Evolutionary conservation across 2,113 vertebrate genomes (phyloP).

Genomic region (Ia io): DNA sequence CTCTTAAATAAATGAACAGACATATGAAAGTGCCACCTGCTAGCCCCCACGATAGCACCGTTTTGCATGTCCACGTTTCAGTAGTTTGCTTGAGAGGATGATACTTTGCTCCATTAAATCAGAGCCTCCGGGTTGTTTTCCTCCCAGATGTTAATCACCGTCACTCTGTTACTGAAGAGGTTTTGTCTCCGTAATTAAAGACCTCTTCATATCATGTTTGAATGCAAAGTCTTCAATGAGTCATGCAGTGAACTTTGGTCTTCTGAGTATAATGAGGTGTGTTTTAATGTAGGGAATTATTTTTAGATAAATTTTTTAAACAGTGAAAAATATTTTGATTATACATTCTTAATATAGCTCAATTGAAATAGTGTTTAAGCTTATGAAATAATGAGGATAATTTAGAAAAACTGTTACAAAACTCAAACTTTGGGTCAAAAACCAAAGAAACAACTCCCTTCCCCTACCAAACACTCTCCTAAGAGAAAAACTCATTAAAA

Average conservation of each 20-base stretch:
- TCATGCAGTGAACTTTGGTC: background rate
- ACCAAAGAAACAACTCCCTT: background rate
- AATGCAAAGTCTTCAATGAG: constrained; percentile 2
- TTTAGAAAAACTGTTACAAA: background rate
- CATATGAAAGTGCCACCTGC: background rate
- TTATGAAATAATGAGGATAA: constrained; percentile 12
- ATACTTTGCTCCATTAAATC: background rate
- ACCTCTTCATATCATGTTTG: background rate
- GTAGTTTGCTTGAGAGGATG: background rate
- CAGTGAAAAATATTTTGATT: background rate
- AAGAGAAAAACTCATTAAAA: background rate
- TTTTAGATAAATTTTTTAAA: constrained; percentile 32
- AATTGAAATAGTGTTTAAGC: background rate
- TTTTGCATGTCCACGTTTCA: background rate
- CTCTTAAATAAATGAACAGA: background rate
- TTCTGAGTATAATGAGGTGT: background rate
- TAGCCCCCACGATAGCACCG: background rate
- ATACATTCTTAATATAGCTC: background rate
- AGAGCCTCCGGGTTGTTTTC: background rate
- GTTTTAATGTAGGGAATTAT: background rate
- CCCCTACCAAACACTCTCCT: background rate
- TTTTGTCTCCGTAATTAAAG: constrained; percentile 53
- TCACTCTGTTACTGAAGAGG: background rate
- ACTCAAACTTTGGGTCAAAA: background rate
- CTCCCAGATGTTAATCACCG: background rate